A percentile compares a stretch with the other conserved stretches of the same genome.
These are phyloP conservation scores for Lacerta viridis DNA, from an alignment of 2,797 vertebrate species.

Conservation along the genomic window DNA sequence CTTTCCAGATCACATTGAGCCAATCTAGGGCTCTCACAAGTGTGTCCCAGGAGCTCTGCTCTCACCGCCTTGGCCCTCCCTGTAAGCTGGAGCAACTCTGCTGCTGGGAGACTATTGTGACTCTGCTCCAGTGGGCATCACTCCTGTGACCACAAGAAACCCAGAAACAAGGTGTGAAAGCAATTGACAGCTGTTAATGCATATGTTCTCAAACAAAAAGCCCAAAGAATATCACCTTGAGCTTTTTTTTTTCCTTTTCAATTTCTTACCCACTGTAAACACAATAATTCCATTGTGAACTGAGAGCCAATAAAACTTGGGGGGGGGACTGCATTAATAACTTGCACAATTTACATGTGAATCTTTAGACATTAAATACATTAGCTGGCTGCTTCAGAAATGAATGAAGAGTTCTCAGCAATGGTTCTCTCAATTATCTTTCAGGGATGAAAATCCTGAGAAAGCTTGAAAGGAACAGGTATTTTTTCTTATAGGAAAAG, in stretches of 20 bases:
- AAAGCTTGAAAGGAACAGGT: neutral
- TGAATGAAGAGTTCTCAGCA: neutral
- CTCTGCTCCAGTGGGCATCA: too few species aligned
- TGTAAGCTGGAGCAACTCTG: too few species aligned
- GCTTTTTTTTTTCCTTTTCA: neutral
- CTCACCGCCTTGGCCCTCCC: too few species aligned
- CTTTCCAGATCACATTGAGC: too few species aligned
- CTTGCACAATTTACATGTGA: neutral
- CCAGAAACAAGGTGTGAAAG: neutral
- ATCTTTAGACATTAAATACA: neutral
- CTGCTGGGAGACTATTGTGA: too few species aligned
- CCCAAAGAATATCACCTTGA: neutral
- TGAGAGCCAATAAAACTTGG: neutral
- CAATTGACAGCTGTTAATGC: neutral
- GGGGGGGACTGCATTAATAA: neutral
- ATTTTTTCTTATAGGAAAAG: neutral
- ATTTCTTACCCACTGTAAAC: neutral
- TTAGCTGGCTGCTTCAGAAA: neutral
- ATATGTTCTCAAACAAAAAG: neutral
- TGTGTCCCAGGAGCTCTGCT: too few species aligned
- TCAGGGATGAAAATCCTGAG: neutral
- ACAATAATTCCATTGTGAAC: neutral
- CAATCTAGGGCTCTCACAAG: too few species aligned
- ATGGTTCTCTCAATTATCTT: conserved; percentile 3
- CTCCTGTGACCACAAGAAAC: neutral